phyloP scores from a whole-genome alignment of 2,888 invertebrate species.

The Pasiphila rectangulata region DNA sequence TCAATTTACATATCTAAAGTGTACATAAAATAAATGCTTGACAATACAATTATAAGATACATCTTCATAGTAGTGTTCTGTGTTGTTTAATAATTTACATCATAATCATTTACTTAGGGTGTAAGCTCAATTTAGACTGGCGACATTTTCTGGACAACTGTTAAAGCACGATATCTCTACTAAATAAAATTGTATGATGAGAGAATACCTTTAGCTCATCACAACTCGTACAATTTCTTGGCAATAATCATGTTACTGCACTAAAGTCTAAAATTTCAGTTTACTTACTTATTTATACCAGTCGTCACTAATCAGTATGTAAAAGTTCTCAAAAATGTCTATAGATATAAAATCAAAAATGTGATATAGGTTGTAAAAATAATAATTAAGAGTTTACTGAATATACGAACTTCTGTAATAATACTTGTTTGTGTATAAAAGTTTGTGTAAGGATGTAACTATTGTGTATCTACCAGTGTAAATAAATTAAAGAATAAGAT shows the following conservation, averaged over 20 bases:
- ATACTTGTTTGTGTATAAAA: constrained; percentile 50
- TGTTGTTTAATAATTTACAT: constrained; percentile 19
- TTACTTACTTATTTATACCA: neutral
- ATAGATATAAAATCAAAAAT: constrained; percentile 73
- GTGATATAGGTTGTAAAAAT: constrained; percentile 80
- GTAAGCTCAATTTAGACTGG: constrained; percentile 8
- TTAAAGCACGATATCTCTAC: constrained; percentile 5
- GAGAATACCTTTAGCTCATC: neutral
- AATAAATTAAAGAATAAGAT: constrained; percentile 75
- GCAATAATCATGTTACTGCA: neutral
- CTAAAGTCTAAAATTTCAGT: neutral
- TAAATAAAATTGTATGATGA: constrained; percentile 10
- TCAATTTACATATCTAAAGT: constrained; percentile 76
- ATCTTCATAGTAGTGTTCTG: constrained; percentile 19
- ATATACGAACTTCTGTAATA: constrained; percentile 53
- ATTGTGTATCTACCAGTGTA: constrained; percentile 63
- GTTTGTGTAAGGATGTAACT: constrained; percentile 59
- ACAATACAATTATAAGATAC: constrained; percentile 74
- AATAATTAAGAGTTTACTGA: constrained; percentile 63
- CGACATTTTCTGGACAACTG: neutral
- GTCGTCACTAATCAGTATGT: neutral
- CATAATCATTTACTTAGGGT: constrained; percentile 13
- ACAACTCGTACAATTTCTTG: neutral
- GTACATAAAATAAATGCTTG: constrained; percentile 78
- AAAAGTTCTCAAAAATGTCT: constrained; percentile 32